Base-by-base conservation (phyloP, 2,888 invertebrate genomes). In the Aethes cnicana region DNA sequence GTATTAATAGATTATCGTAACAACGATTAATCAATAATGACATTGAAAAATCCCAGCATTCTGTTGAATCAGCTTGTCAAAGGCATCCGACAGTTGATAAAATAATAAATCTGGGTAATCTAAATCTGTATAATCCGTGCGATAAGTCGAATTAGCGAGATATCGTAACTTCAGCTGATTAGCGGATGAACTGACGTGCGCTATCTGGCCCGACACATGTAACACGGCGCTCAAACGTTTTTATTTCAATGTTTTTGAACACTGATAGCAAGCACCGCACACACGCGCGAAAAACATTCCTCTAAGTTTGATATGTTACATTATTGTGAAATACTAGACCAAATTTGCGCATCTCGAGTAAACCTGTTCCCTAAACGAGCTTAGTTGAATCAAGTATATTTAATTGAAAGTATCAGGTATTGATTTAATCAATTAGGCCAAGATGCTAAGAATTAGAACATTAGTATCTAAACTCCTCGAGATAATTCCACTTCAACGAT, bases 71-170 rank as follows among this genome's bases (percentile, higher is more conserved):
- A 32, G 16, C 18, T 16, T 17, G 37, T 70, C 72, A 72, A 75
- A 73, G 70, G 62, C 69, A 71, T 71, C 81, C 81, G 82, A 70
- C 78, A 61, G 57, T 62, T 70, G 82, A 81, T 83, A 79, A 44
- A 72, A 74, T 62, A 72, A 75, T 74, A 83, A 87, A 87, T 86
- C 86, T 82, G 76, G 74, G 62, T 68, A 72, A 76, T 78, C 75
- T 59, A 59, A 72, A 76, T 78, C 75, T 59, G 59, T 60, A 64
- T 81, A 81, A 82, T 81, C 76, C 75, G 58, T 65, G 61, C 65
- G 78, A 81, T 84, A 85, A 72, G 66, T 42, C 52, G 58, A 69
- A 72, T 72, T 78, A 74, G 69, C 50, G 17, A 9, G 14, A 11
- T 46, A 52, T 52, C 52, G 42, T 7, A 14, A 63, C 66, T 54